Conservation (phyloP, 2,888 invertebrate species). For the Synanthedon tipuliformis region DNA sequence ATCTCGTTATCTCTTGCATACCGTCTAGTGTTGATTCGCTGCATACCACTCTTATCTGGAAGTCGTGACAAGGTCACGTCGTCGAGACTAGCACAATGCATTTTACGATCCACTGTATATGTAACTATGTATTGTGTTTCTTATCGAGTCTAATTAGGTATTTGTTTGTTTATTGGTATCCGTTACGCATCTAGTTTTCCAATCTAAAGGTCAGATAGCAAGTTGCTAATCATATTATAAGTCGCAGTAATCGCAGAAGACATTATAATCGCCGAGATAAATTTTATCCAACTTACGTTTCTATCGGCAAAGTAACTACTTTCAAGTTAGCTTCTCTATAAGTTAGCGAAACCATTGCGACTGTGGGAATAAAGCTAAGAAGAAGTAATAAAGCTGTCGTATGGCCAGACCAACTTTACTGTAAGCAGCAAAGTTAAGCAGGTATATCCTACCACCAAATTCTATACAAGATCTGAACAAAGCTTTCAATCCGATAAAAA, state of each 20-base stretch:
- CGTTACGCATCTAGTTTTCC: constrained; percentile 5
- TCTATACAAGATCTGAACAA: no score
- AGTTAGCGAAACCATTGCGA: neutral
- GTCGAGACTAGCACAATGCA: no score
- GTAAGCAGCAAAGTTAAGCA: no score
- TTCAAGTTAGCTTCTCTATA: neutral
- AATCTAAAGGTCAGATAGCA: constrained; percentile 9
- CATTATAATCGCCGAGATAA: constrained; percentile 29
- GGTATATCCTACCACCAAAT: no score
- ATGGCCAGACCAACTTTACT: no score
- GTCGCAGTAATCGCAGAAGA: constrained; percentile 20
- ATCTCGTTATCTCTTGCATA: constrained; percentile 41
- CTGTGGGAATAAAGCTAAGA: no score
- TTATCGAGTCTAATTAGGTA: no score
- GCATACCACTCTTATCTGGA: constrained; percentile 37
- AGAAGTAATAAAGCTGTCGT: no score
- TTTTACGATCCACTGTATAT: no score
- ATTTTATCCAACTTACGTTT: constrained; percentile 9
- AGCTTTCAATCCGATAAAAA: no score
- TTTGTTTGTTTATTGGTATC: neutral
- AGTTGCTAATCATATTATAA: constrained; percentile 9
- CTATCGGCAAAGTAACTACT: neutral
- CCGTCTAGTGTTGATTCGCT: constrained; percentile 20
- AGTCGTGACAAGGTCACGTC: constrained; percentile 35
- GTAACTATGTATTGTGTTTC: no score